Evolutionary conservation across 2,888 invertebrate genomes (phyloP), one percentile per base, ranked within the genome.

Genomic region (Coecobrya sp.): DNA sequence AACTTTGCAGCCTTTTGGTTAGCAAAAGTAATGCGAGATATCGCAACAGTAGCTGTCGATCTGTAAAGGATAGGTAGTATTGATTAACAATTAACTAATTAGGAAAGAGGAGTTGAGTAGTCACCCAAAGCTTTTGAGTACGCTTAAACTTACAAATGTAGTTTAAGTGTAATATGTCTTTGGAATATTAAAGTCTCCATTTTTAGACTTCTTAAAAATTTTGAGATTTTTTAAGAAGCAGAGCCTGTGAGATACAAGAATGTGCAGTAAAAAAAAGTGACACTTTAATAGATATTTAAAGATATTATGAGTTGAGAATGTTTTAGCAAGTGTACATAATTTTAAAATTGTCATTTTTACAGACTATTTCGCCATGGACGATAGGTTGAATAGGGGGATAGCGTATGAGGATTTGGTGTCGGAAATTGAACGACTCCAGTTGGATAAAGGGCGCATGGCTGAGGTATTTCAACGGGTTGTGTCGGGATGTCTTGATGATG

Each of bases 381-480:
- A 87, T 2, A 65, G 22, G n/a, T 8, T 16, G 7, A 19, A 59
- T 52, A 52, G n/a, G n/a, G n/a, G n/a, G n/a, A n/a, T 30, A 10
- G 25, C 16, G 2, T n/a, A 30, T 8, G 81, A 81, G 1, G 68
- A 68, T 5, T 45, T 89, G 11, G 45, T 85, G 0, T 30, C 76
- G 8, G 55, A 85, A 59, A 85, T 85, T 2, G 30, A 84, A 7
- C 36, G 81, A 19, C 76, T 90, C 4, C 16, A 22, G 7, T 10
- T 76, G 30, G 84, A 90, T 16, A 82, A 90, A 30, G 27, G 85
- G 1, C 89, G 59, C 10, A 90, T 90, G 89, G n/a, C 59, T 4
- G 73, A 59, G 16, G 85, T 76, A 2, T 84, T 90, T n/a, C 70
- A 84, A 22, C 30, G 85, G 7, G 13, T 90, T 10, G 2, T 85